Base-by-base conservation (phyloP, 2,888 invertebrate species). In the Metopia argyrocephala region DNA sequence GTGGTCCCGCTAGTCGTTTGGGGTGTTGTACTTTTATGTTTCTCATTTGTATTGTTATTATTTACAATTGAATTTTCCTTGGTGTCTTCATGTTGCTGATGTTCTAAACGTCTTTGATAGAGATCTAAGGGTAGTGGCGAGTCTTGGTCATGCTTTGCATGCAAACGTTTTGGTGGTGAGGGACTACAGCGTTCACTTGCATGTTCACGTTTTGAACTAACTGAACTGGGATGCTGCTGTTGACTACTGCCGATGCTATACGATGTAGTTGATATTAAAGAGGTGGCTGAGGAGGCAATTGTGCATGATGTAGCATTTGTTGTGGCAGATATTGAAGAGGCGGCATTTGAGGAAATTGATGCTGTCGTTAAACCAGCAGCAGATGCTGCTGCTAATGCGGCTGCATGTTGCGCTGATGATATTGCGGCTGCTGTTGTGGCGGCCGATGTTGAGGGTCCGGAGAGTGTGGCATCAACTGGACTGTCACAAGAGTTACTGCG, bases 41-140 rank as follows among this genome's bases (percentile, higher is more conserved):
- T 81, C 83, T 68, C 86, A 85, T 84, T 83, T 84, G 80, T 74
- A 61, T 68, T 76, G 59, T 80, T 81, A 70, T 81, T 81, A 70
- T 78, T 78, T 74, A 78, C 78, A 78, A 78, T 74, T 50, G 78
- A 57, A 61, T 81, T 78, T 62, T 81, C 78, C 74, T 75, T 78
- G 74, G 59, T 78, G 78, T 81, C 81, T 65, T 85, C 82, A 15
- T 84, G 79, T 23, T 85, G 75, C 28, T 82, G 52, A 23, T 76
- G 78, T 70, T 81, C 81, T 74, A 79, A 68, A 82, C 89, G 90
- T 85, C 90, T 88, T 86, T 90, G 90, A 86, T 91, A 91, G 85
- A 90, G 88, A 89, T 90, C 90, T 85, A 90, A 85, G 79, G 90
- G 90, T 84, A 88, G 85, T 76, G 89, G 87, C 78, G 89, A 87